Evolutionary conservation across 2,113 vertebrate genomes (phyloP).

Genomic region (Phrynosoma blainvillii): DNA sequence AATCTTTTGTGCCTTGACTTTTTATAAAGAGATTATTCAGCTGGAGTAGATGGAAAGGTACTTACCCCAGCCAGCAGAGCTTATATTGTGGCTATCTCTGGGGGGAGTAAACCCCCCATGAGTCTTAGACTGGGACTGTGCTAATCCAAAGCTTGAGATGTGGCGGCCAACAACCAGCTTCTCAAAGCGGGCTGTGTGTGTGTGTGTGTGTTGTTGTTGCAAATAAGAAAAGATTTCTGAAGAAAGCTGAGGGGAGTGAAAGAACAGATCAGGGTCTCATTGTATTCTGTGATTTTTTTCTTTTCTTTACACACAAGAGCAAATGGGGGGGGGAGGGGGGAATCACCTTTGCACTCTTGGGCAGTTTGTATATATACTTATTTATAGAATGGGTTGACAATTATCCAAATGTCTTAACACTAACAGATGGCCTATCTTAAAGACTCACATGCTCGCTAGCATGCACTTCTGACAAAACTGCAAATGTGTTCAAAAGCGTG

Average conservation of each 20-base stretch:
- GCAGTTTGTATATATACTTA: slow-evolving; percentile 86
- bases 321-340: slow-evolving; percentile 46
- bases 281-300: slow-evolving; percentile 43
- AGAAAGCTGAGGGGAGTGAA: background rate
- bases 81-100: slow-evolving; percentile 58
- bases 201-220: background rate
- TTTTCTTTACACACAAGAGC: slow-evolving; percentile 77
- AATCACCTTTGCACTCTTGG: slow-evolving; percentile 90
- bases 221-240: slow-evolving; percentile 1
- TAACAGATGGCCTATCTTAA: slow-evolving; percentile 99
- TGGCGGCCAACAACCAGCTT: slow-evolving; percentile 58
- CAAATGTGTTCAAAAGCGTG: slow-evolving; percentile 90
- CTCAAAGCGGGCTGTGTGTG: too few relatives aligned
- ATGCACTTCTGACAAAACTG: slow-evolving; percentile 93
- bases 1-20: slow-evolving; percentile 57
- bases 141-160: slow-evolving; percentile 73
- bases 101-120: slow-evolving; percentile 42
- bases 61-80: slow-evolving; percentile 46
- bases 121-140: slow-evolving; percentile 72
- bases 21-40: slow-evolving; percentile 66
- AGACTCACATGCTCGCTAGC: slow-evolving; percentile 94
- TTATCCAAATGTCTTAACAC: slow-evolving; percentile 91
- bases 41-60: slow-evolving; percentile 53
- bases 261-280: slow-evolving; percentile 33
- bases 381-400: slow-evolving; percentile 96